A percentile compares a stretch with the other conserved stretches of the same genome.
Conservation (phyloP, 2,113 vertebrate genomes). For the Illadopsis cleaveri region DNA sequence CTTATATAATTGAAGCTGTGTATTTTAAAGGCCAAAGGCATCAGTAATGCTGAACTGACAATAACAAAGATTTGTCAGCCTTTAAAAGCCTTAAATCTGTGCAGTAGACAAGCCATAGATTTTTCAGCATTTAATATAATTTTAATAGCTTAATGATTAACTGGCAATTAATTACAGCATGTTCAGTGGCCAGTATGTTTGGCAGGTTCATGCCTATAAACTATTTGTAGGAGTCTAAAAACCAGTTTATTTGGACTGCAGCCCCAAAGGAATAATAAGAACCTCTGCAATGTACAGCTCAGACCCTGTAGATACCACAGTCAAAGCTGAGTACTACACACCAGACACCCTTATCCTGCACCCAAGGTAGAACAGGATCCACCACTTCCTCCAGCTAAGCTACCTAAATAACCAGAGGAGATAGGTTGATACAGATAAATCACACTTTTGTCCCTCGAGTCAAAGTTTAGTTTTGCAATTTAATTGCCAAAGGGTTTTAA, state of each 20-base stretch:
- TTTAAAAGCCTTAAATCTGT: background rate
- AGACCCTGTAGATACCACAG: background rate
- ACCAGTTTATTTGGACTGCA: background rate
- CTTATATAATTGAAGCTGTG: background rate
- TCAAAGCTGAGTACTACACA: background rate
- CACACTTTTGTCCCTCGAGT: background rate
- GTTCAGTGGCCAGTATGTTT: background rate
- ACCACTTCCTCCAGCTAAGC: background rate
- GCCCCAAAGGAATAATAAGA: background rate
- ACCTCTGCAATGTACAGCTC: background rate
- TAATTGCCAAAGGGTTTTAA: background rate
- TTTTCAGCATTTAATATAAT: background rate
- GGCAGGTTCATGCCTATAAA: background rate
- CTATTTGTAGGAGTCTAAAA: background rate
- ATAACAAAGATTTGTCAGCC: background rate
- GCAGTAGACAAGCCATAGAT: background rate
- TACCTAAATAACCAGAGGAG: background rate
- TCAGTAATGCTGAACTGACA: background rate
- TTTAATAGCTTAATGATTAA: background rate
- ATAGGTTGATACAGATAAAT: background rate
- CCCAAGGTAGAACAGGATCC: background rate
- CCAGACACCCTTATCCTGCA: background rate
- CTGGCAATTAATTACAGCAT: background rate
- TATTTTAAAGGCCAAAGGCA: constrained; percentile 29
- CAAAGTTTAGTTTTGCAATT: background rate